These are phyloP conservation scores for Melitaea cinxia DNA, from an alignment of 1,140 invertebrate species.

Conservation along the genomic window DNA sequence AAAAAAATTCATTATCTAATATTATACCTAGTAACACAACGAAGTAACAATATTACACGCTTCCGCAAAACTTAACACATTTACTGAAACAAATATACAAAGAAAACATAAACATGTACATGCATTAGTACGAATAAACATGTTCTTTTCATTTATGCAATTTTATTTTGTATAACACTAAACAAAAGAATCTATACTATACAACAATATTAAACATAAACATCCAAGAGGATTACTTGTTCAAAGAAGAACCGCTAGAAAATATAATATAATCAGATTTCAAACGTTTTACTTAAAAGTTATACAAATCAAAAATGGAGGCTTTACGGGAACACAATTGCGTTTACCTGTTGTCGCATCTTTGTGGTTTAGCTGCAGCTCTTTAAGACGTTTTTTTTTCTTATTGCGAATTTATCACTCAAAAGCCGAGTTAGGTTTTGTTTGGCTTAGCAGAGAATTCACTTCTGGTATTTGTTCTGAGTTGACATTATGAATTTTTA, in stretches of 20 bases:
- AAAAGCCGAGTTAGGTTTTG: background rate
- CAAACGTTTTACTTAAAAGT: constrained; percentile 2
- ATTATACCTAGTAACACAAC: too few relatives aligned
- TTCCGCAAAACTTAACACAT: too few relatives aligned
- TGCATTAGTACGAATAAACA: too few relatives aligned
- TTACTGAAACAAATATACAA: too few relatives aligned
- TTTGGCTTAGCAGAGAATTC: background rate
- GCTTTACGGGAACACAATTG: background rate
- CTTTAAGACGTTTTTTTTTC: constrained; percentile 4
- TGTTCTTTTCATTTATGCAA: too few relatives aligned
- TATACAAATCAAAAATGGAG: background rate
- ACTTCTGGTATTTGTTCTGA: background rate
- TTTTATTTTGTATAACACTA: too few relatives aligned
- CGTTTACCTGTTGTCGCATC: background rate
- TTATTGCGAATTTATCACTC: constrained; percentile 4
- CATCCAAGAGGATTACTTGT: too few relatives aligned
- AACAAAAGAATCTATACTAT: too few relatives aligned
- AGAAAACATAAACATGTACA: too few relatives aligned
- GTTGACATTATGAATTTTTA: background rate
- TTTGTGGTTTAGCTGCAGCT: background rate
- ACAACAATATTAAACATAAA: too few relatives aligned
- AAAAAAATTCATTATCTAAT: too few relatives aligned
- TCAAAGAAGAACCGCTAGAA: background rate
- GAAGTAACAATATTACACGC: too few relatives aligned
- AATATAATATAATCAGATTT: background rate